These are phyloP conservation scores for Lonchura striata DNA, from an alignment of 2,113 vertebrate species.

Conservation along the genomic window DNA sequence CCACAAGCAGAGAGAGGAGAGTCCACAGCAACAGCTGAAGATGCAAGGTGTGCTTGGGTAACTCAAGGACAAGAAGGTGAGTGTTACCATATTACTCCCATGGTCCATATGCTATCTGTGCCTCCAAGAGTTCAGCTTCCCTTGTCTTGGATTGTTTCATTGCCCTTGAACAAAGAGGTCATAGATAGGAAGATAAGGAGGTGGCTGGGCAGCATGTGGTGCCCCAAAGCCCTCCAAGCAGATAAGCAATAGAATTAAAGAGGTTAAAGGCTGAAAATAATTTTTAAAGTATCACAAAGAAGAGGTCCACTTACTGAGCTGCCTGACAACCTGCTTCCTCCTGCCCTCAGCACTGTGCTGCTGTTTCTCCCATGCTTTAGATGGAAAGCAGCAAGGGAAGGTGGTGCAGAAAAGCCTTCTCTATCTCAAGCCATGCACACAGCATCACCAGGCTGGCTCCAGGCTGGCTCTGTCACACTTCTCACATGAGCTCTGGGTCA, in stretches of 20 bases:
- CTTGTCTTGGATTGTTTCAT: background rate
- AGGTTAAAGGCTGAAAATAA: background rate
- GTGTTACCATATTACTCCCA: background rate
- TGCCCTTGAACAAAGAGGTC: background rate
- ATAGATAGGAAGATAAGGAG: background rate
- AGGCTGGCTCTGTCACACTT: background rate
- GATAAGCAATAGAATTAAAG: background rate
- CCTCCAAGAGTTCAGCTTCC: background rate
- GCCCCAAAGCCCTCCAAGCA: background rate
- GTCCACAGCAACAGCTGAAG: background rate
- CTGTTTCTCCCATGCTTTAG: background rate
- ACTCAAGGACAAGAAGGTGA: background rate
- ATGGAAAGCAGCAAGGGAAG: background rate
- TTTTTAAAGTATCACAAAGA: background rate
- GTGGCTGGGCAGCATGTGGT: background rate
- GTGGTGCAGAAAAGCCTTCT: background rate
- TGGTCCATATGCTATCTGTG: background rate
- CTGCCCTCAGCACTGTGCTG: accelerated
- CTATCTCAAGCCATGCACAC: background rate
- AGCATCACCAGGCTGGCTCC: background rate
- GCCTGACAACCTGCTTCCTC: background rate
- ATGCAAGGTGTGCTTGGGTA: background rate
- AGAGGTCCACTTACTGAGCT: background rate
- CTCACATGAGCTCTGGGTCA: background rate
- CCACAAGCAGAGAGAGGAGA: background rate